Evolutionary conservation across 2,797 vertebrate species (phyloP).

Genomic region (Psittacula echo): DNA sequence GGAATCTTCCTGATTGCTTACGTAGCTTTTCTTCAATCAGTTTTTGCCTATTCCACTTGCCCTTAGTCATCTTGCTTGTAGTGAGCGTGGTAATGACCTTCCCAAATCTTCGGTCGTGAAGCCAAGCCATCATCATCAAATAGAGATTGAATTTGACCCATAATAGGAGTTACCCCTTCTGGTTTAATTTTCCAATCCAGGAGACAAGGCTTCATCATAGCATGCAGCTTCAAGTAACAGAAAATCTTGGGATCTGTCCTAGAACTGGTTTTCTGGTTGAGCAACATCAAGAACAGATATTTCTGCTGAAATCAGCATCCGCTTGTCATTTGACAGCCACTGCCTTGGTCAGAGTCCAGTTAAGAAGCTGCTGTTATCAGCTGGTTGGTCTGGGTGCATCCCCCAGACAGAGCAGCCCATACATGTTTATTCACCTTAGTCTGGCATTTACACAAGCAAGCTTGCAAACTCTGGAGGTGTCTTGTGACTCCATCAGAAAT

Average conservation of each 20-base stretch:
- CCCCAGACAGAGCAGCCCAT: background rate
- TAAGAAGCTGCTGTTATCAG: background rate
- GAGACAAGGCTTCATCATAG: background rate
- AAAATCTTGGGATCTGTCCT: background rate
- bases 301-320: conserved; percentile 13
- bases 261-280: background rate
- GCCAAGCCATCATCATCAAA: background rate
- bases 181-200: background rate
- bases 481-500: background rate
- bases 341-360: background rate
- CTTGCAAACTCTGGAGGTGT: background rate
- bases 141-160: background rate
- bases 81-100: too few species aligned
- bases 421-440: background rate
- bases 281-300: fast-evolving
- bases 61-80: too few species aligned
- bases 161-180: background rate
- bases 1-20: too few species aligned
- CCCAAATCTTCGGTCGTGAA: too few species aligned
- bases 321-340: background rate
- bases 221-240: background rate
- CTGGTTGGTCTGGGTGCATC: background rate
- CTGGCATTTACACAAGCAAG: background rate
- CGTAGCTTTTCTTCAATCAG: too few species aligned
- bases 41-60: too few species aligned